Evolutionary conservation across 2,888 invertebrate species (phyloP).

Genomic region (Eucriotettix oculatus): DNA sequence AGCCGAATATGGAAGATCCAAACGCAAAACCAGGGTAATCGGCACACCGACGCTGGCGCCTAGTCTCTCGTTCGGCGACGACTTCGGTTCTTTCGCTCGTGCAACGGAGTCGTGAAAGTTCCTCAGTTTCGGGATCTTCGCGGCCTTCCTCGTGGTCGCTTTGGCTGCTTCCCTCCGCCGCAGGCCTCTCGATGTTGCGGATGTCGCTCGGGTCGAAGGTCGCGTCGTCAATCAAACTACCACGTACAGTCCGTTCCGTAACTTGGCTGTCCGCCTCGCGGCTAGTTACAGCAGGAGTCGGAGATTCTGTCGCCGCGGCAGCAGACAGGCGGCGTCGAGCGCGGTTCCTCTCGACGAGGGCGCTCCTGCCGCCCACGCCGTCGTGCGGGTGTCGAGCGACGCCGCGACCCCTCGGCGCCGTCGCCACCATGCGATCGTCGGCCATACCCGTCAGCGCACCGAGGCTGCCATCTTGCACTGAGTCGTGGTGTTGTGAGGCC

Average conservation of each 20-base stretch:
- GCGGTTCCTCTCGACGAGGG: constrained; percentile 18
- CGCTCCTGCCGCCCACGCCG: constrained; percentile 14
- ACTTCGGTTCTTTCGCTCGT: constrained; percentile 80
- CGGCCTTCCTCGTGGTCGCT: constrained; percentile 42
- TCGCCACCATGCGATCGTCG: constrained; percentile 7
- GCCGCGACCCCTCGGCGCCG: constrained; percentile 13
- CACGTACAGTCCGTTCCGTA: neutral
- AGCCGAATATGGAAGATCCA: constrained; percentile 83
- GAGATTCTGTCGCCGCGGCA: neutral
- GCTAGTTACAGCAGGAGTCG: neutral
- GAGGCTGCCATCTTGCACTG: constrained; percentile 42
- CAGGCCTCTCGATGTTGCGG: constrained; percentile 18
- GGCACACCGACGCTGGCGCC: constrained; percentile 61
- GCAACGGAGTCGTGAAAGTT: constrained; percentile 70
- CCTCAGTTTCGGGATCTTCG: constrained; percentile 55
- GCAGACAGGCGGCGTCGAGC: constrained; percentile 13
- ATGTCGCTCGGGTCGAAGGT: neutral
- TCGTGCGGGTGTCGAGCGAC: neutral
- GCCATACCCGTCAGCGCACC: constrained; percentile 19
- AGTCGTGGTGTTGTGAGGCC: constrained; percentile 25
- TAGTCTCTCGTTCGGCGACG: constrained; percentile 64
- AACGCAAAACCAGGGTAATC: constrained; percentile 88
- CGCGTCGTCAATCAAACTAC: neutral
- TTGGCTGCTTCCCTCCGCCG: constrained; percentile 29
- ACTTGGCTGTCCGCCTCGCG: neutral